Conservation (phyloP, 2,113 vertebrate genomes). For the Lontra canadensis region DNA sequence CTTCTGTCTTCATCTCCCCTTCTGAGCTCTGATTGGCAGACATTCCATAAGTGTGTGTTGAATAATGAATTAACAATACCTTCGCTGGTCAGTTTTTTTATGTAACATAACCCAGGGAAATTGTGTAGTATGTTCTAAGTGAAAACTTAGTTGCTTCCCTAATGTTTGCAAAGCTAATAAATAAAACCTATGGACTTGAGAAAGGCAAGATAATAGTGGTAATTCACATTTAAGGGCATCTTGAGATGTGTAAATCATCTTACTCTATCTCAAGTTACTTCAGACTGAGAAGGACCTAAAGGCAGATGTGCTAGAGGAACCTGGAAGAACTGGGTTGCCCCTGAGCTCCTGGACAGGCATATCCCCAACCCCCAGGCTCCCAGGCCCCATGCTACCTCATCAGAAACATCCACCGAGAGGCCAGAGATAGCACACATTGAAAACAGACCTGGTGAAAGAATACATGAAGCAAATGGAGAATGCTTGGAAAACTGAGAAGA, state of each 20-base stretch:
- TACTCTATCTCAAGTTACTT: neutral
- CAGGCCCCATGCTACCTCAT: neutral
- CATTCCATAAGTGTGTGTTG: constrained; percentile 11
- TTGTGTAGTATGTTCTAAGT: neutral
- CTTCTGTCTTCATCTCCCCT: neutral
- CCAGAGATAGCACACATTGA: neutral
- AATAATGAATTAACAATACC: constrained; percentile 45
- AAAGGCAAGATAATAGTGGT: neutral
- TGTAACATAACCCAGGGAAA: neutral
- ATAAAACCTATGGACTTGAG: neutral
- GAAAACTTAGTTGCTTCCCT: neutral
- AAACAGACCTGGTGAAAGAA: neutral
- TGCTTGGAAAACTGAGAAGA: neutral
- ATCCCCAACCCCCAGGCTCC: neutral
- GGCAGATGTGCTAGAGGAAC: neutral
- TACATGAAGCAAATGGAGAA: neutral
- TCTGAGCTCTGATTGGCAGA: constrained; percentile 39
- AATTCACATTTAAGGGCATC: neutral
- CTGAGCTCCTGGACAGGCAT: neutral
- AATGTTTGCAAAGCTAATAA: neutral
- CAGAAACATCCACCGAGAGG: neutral
- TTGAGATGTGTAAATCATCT: neutral
- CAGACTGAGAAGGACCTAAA: neutral
- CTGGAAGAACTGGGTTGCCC: neutral
- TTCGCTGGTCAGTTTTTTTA: neutral